Conservation (phyloP, 2,113 vertebrate species). For the Lophius piscatorius region DNA sequence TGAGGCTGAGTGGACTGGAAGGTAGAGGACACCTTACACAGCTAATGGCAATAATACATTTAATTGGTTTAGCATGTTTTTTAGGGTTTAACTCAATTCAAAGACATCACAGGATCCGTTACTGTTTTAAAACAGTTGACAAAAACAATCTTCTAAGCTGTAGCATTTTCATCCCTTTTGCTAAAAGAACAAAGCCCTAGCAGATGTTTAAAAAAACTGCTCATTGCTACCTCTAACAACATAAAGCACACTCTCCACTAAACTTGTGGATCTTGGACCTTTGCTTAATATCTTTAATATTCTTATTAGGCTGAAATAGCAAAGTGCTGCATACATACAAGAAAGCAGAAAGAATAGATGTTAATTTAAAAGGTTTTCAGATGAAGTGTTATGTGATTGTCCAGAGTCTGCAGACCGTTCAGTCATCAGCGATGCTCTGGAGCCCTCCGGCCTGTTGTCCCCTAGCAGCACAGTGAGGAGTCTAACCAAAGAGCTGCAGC, state of each 20-base stretch:
- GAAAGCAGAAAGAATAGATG: background rate
- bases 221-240: background rate
- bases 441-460: conserved; percentile 86
- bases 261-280: background rate
- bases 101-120: background rate
- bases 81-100: background rate
- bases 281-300: background rate
- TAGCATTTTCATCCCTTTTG: background rate
- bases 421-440: conserved; percentile 53
- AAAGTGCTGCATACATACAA: background rate
- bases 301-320: too few relatives aligned
- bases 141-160: background rate
- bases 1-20: conserved; percentile 85
- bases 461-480: conserved; percentile 83
- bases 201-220: too few relatives aligned
- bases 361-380: background rate
- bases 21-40: conserved; percentile 70
- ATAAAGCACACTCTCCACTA: background rate
- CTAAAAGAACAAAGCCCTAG: too few relatives aligned
- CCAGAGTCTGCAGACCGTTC: conserved; percentile 64
- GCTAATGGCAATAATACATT: background rate
- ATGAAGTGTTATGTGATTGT: background rate
- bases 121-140: background rate
- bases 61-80: too few relatives aligned
- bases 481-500: conserved; percentile 90